A percentile compares a stretch with the other conserved stretches of the same genome.
Conservation (phyloP, 2,888 invertebrate genomes). For the Azorinus chamasolen region DNA sequence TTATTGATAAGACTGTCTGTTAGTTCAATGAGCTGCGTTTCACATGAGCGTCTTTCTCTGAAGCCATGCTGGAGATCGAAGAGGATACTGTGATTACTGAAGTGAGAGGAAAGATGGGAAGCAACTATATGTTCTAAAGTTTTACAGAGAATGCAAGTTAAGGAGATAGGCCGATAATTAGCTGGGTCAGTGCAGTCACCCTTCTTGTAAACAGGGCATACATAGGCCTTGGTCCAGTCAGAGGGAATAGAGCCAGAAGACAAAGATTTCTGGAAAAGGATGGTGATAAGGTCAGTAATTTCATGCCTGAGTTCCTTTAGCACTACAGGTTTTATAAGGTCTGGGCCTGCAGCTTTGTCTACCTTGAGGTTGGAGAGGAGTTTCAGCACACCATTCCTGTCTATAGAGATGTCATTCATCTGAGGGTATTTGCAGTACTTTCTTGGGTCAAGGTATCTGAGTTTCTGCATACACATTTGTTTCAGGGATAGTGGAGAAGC, state of each 20-base stretch:
- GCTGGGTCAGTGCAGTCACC: slow-evolving; percentile 22
- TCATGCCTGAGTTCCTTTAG: slow-evolving; percentile 10
- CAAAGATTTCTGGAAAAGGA: slow-evolving; percentile 15
- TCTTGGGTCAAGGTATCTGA: slow-evolving; percentile 1
- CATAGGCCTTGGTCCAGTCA: slow-evolving; percentile 24
- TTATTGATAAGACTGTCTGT: slow-evolving; percentile 9
- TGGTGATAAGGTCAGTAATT: slow-evolving; percentile 8
- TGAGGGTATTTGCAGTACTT: neutral
- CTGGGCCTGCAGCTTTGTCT: slow-evolving; percentile 15
- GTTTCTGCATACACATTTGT: slow-evolving; percentile 7
- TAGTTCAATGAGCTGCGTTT: slow-evolving; percentile 27
- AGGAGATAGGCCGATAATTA: slow-evolving; percentile 25
- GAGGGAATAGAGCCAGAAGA: neutral
- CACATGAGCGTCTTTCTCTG: slow-evolving; percentile 20
- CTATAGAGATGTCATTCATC: slow-evolving; percentile 6
- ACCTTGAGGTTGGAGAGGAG: slow-evolving; percentile 9
- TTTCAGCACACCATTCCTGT: slow-evolving; percentile 7
- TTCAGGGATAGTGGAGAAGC: neutral
- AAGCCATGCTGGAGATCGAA: slow-evolving; percentile 25
- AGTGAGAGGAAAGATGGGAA: slow-evolving; percentile 26
- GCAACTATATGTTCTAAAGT: slow-evolving; percentile 26
- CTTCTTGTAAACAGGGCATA: slow-evolving; percentile 14
- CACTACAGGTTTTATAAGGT: slow-evolving; percentile 5
- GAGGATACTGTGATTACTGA: slow-evolving; percentile 23
- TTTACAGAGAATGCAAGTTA: slow-evolving; percentile 29